These are phyloP conservation scores for Okamejei kenojei DNA, from an alignment of 2,797 vertebrate species.

Conservation along the genomic window DNA sequence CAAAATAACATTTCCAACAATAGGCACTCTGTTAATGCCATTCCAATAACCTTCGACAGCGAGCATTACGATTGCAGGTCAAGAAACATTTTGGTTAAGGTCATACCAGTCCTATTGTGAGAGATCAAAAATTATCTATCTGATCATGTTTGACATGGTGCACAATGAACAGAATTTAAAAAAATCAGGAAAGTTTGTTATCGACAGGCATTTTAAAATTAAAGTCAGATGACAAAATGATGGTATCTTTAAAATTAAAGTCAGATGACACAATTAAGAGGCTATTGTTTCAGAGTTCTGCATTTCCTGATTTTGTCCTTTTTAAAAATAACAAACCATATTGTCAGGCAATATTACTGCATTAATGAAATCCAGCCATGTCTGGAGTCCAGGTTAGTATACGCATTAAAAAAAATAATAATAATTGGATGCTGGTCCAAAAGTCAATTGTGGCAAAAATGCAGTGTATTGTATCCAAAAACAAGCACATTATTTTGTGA, in stretches of 20 bases:
- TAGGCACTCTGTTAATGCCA: too few relatives aligned
- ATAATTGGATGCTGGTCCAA: background rate
- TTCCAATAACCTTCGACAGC: too few relatives aligned
- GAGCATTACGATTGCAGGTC: background rate
- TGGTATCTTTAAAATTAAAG: too few relatives aligned
- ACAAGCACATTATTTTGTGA: background rate
- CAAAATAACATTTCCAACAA: too few relatives aligned
- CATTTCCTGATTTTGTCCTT: background rate
- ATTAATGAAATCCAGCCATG: background rate
- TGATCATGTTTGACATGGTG: background rate
- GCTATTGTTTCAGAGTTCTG: background rate
- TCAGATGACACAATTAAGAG: background rate
- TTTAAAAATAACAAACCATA: background rate
- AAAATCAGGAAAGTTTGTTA: background rate
- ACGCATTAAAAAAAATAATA: background rate
- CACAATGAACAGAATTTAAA: background rate
- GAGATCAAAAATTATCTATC: background rate
- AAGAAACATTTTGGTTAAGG: background rate
- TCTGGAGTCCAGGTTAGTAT: background rate
- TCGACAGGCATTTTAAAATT: background rate
- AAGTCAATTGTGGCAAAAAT: background rate
- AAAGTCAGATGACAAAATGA: background rate
- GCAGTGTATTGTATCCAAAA: background rate
- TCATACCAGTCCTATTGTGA: background rate
- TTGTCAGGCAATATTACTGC: background rate